Conservation (phyloP, 2,888 invertebrate genomes). For the Tetranychus piercei region DNA sequence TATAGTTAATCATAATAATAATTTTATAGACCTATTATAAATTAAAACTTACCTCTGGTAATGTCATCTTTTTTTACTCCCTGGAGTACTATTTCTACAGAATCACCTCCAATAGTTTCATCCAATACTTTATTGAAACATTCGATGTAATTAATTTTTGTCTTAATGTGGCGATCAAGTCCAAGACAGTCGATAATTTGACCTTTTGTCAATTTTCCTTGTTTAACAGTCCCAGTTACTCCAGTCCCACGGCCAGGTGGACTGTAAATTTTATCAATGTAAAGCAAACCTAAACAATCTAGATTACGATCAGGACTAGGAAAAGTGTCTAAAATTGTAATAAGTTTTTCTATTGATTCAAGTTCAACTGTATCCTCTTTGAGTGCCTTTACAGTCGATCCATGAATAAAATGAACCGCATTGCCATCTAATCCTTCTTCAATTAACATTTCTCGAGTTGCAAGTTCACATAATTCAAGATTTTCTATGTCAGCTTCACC, state of each 20-base stretch:
- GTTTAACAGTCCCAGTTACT: neutral
- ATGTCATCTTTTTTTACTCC: conserved; percentile 3
- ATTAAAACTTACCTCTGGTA: neutral
- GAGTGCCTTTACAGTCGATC: neutral
- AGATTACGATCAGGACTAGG: neutral
- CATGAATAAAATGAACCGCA: neutral
- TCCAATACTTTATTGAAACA: neutral
- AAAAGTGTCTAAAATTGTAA: neutral
- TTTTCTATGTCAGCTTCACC: neutral
- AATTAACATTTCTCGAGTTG: neutral
- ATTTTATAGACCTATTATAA: neutral
- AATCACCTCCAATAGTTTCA: neutral
- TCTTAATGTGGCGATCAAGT: neutral
- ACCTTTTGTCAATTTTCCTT: neutral
- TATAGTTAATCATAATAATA: neutral
- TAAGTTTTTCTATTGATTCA: neutral
- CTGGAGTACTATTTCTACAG: neutral
- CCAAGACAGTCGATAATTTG: neutral
- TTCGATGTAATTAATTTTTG: neutral
- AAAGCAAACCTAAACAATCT: neutral
- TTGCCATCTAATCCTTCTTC: neutral
- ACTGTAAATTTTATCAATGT: neutral
- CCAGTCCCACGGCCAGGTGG: neutral
- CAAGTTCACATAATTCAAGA: neutral
- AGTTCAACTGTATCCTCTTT: neutral